Base-by-base conservation (phyloP, 2,888 invertebrate genomes). In the Axea sp. region DNA sequence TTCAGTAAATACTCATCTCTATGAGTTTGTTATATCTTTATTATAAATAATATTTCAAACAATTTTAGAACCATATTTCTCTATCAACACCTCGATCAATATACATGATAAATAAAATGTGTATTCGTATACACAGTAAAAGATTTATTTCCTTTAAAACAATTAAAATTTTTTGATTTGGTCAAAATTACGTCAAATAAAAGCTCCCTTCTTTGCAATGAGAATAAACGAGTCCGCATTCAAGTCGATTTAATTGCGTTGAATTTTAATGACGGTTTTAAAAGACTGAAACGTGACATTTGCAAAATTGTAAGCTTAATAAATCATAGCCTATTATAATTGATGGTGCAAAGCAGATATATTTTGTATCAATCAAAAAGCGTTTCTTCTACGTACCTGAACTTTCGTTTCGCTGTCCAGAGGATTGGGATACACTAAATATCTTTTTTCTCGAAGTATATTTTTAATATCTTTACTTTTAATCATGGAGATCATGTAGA, bases 371-470 rank as follows among this genome's bases (percentile, higher is more conserved):
- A n/a, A n/a, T n/a, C n/a, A n/a, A n/a, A n/a, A n/a, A n/a, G n/a
- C n/a, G n/a, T n/a, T n/a, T n/a, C n/a, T n/a, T n/a, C 39, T 47
- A 59, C 57, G 26, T 78, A 83, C 83, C 80, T 82, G 83, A 12
- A 84, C 79, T 76, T 83, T 84, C 6, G 83, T 84, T 62, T 84
- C 83, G 51, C 82, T 83, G 1, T 55, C 79, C 24, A 71, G 31
- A n/a, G 84, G 83, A 71, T 83, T 76, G 0, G 84, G 84, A 47
- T 79, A 83, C 11, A 82, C 73, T 8, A 84, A 73, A 33, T 79
- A 76, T 3, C 82, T 75, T 49, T 78, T 81, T 6, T 72, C 67
- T 39, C 81, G 69, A 4, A 81, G 57, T 4, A 81, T 49, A 11
- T n/a, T 19, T 28, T 43, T 37, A 28, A 68, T 72, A 28, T 69